Conservation (phyloP, 2,797 vertebrate species). For the Myotis vivesi region DNA sequence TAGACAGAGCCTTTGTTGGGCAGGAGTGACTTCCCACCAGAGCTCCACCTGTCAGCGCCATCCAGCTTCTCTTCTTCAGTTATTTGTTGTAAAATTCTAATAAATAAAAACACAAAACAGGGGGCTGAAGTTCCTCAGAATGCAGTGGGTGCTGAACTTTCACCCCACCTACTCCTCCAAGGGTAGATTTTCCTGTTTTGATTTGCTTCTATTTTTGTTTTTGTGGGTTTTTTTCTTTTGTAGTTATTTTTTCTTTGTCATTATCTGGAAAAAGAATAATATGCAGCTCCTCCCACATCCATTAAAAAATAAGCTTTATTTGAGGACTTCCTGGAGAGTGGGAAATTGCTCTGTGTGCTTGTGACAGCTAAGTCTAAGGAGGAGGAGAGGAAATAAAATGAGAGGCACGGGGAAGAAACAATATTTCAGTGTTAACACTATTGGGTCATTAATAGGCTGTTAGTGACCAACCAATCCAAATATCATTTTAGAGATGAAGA, state of each 20-base stretch:
- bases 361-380: slow-evolving; percentile 43
- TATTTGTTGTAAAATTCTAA: slow-evolving; percentile 33
- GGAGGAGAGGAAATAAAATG: slow-evolving; percentile 20
- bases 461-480: neutral
- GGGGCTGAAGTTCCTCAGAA: slow-evolving; percentile 30
- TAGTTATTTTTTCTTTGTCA: slow-evolving; percentile 55
- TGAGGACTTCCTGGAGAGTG: slow-evolving; percentile 58
- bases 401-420: neutral
- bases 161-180: neutral
- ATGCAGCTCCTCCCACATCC: neutral
- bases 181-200: slow-evolving; percentile 67
- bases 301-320: slow-evolving; percentile 52
- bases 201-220: neutral
- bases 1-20: slow-evolving; percentile 82
- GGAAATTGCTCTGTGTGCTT: neutral
- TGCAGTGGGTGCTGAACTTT: slow-evolving; percentile 17
- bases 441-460: neutral
- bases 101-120: slow-evolving; percentile 53
- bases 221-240: neutral
- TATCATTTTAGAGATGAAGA: neutral
- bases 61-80: slow-evolving; percentile 8
- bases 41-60: slow-evolving; percentile 26
- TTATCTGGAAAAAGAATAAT: slow-evolving; percentile 42
- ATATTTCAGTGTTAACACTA: neutral
- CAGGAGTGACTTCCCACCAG: slow-evolving; percentile 57